Base-by-base conservation (phyloP, 2,113 vertebrate genomes). In the Carollia perspicillata region DNA sequence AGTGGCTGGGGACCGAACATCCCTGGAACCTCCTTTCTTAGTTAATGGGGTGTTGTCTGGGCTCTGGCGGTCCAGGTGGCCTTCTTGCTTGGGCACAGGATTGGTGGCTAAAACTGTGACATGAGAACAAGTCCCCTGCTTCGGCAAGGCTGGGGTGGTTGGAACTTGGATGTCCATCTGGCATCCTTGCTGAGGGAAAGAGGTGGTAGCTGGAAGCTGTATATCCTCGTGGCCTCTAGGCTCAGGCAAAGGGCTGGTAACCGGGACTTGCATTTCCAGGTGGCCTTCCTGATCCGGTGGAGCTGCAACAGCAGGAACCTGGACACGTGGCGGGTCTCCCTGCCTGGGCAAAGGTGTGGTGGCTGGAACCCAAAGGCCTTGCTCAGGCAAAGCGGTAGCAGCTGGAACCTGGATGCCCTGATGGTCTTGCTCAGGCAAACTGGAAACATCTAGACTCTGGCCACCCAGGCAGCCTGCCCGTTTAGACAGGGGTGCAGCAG, bases 401-500 rank as follows among this genome's bases (percentile, higher is more conserved):
- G 71, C 77, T 26, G 89, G 55, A 69, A 44, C 8, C 23, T 11
- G 40, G 71, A 42, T 60, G 81, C n/a, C 22, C 14, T 0, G 28
- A 13, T 12, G 58, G 66, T 69, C 77, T 89, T 68, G 92, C 71
- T 95, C 58, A n/a, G 94, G 81, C 40, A 66, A 72, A 88, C 12
- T 14, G 9, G 92, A 71, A 66, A 84, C 87, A 49, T 14, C 47
- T 58, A 71, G 71, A 71, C 33, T 13, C 68, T 55, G 65, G 53
- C 40, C 18, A 16, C 60, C 22, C 35, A 37, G 68, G 81, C 40
- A 13, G 78, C 28, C 60, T 84, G 35, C 33, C 63, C 42, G 90
- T 44, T 92, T 93, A 37, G 78, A 90, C 80, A 65, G 89, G 44
- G 91, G 97, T n/a, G 4, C 71, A 92, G 87, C 95, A 97, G 97